Conservation (phyloP, 2,113 vertebrate genomes). For the Myanophis thanlyinensis region DNA sequence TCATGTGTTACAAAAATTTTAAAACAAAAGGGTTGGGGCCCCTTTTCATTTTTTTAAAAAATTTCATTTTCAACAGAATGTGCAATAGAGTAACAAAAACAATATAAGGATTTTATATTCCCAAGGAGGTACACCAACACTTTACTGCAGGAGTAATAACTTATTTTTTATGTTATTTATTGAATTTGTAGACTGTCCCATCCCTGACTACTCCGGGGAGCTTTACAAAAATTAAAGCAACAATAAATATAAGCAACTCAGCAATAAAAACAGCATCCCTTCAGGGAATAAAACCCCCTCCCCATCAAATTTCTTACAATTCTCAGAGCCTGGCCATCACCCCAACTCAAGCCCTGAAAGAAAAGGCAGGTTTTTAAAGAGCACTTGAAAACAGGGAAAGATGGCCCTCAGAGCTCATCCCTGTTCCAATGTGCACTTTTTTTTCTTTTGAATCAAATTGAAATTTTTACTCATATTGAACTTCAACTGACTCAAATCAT, state of each 20-base stretch:
- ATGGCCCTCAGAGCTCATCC: not conserved
- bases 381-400: not conserved
- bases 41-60: not conserved
- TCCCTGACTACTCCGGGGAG: not conserved
- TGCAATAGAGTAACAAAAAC: not conserved
- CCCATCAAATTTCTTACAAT: not conserved
- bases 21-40: not conserved
- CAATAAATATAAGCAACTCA: not conserved
- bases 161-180: not conserved
- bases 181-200: not conserved
- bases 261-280: not conserved
- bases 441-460: not conserved
- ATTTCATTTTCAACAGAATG: not conserved
- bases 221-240: not conserved
- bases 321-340: not conserved
- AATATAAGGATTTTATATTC: not conserved
- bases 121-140: not conserved
- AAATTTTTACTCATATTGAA: not conserved
- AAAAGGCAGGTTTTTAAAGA: not conserved
- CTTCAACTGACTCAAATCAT: not conserved
- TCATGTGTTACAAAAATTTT: not conserved
- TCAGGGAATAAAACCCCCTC: not conserved
- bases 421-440: not conserved
- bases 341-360: not conserved
- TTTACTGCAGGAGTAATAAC: not conserved